Evolutionary conservation across 2,888 invertebrate species (phyloP).

Genomic region (Liposcelis brunnea): DNA sequence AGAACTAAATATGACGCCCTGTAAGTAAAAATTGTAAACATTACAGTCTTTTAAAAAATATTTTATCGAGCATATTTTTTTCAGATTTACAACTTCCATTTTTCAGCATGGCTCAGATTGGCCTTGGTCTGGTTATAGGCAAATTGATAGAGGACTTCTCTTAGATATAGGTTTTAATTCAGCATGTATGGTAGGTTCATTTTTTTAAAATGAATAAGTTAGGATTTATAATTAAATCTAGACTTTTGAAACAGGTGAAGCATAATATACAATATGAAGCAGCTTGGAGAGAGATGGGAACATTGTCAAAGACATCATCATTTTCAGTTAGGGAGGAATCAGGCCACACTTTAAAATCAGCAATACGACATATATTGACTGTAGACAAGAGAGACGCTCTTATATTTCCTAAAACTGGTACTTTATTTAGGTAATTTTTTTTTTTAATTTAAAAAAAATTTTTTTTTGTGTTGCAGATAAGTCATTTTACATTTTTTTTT

Average conservation of each 20-base stretch:
- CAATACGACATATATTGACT: conserved; percentile 59
- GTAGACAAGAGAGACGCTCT: conserved; percentile 64
- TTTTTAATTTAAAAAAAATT: background rate
- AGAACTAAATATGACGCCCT: conserved; percentile 48
- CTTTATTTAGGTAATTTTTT: conserved; percentile 35
- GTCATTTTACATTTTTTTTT: background rate
- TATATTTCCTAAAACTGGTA: conserved; percentile 63
- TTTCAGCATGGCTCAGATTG: conserved; percentile 63
- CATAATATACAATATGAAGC: conserved; percentile 84
- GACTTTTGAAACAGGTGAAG: conserved; percentile 35
- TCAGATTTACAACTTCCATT: conserved; percentile 49
- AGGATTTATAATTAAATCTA: background rate
- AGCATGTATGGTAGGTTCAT: conserved; percentile 32
- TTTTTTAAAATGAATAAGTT: conserved; percentile 7
- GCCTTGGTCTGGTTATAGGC: conserved; percentile 67
- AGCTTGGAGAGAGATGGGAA: conserved; percentile 57
- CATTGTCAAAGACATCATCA: conserved; percentile 52
- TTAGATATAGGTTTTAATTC: conserved; percentile 57
- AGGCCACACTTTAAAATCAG: conserved; percentile 79
- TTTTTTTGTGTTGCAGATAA: background rate
- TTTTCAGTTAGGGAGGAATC: conserved; percentile 78
- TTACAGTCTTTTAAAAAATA: background rate
- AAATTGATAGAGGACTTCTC: conserved; percentile 58
- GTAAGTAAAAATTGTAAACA: conserved; percentile 31
- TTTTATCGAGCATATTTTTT: conserved; percentile 15